Evolutionary conservation across 2,797 vertebrate species (phyloP), one percentile per base, ranked within the genome.

Genomic region (Coregonus ussuriensis): DNA sequence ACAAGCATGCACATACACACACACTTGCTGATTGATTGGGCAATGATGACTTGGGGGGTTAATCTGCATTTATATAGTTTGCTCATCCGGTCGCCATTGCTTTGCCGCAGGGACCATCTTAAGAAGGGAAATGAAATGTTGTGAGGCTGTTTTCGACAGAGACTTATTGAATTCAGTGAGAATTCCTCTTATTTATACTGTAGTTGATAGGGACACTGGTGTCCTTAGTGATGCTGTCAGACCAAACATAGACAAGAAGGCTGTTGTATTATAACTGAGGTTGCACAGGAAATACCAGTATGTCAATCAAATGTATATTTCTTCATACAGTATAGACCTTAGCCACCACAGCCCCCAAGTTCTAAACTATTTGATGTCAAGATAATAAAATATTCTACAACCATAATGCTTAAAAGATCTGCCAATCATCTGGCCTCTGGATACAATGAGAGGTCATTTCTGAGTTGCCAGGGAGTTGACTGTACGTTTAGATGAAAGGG

Each of bases 401-500:
- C 86, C 77, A 51, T 87, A 87, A 91, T 91, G 83, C 88, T 91
- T 91, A 87, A 91, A 86, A 89, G 73, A 90, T 89, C 80, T 88
- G 78, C 85, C 85, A 79, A 59, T 79, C 87, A 67, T 16, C 31
- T 33, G 29, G 29, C 86, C 75, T 87, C 72, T 78, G 47, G 83
- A 75, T 86, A 84, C 80, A 77, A 81, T 74, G 77, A 62, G 54
- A 41, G 41, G 86, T 90, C 75, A 84, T 89, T 91, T 92, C 90
- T 86, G 87, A 79, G 86, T 89, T 88, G 88, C 91, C 89, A 90
- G 88, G 80, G 88, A 92, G 86, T 90, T 89, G 92, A 93, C 94
- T 91, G 93, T 95, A 95, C 91, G 93, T 95, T 92, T 85, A 93
- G 93, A 94, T 94, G 95, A 96, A 94, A 95, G 94, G 89, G 87